These are phyloP conservation scores for Harpalus rufipes DNA, from an alignment of 2,888 invertebrate genomes.

Conservation along the genomic window DNA sequence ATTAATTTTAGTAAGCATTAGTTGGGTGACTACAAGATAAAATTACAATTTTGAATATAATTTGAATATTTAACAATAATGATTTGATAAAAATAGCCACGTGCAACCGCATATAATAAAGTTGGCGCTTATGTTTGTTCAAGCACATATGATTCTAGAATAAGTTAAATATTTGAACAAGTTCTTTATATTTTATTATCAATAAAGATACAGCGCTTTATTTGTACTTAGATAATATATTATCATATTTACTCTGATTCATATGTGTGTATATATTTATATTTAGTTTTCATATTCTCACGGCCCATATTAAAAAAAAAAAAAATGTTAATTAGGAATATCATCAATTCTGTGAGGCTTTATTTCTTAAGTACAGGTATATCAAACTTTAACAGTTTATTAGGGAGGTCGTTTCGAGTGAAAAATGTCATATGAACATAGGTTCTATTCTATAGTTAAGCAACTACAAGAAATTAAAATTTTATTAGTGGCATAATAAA, in stretches of 20 bases:
- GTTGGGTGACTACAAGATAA: not conserved
- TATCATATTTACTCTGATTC: conserved; percentile 59
- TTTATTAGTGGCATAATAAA: too few species aligned
- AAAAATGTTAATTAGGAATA: too few species aligned
- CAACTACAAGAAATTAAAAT: too few species aligned
- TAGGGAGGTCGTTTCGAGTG: too few species aligned
- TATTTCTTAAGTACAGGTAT: too few species aligned
- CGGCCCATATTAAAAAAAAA: not conserved
- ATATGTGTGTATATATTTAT: conserved; percentile 42
- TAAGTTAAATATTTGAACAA: conserved; percentile 50
- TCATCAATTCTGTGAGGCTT: too few species aligned
- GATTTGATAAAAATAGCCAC: conserved; percentile 35
- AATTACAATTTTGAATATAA: not conserved
- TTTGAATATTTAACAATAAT: not conserved
- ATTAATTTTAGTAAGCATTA: not conserved
- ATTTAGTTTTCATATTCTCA: conserved; percentile 60
- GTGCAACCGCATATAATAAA: not conserved
- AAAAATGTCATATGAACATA: too few species aligned
- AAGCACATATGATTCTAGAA: conserved; percentile 43
- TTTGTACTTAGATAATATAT: conserved; percentile 55
- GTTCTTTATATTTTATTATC: conserved; percentile 53
- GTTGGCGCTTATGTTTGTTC: too few species aligned
- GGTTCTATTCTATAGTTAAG: too few species aligned
- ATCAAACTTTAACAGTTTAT: too few species aligned
- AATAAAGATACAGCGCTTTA: conserved; percentile 53